Conservation (phyloP, 2,113 vertebrate genomes). For the Corythaixoides concolor region DNA sequence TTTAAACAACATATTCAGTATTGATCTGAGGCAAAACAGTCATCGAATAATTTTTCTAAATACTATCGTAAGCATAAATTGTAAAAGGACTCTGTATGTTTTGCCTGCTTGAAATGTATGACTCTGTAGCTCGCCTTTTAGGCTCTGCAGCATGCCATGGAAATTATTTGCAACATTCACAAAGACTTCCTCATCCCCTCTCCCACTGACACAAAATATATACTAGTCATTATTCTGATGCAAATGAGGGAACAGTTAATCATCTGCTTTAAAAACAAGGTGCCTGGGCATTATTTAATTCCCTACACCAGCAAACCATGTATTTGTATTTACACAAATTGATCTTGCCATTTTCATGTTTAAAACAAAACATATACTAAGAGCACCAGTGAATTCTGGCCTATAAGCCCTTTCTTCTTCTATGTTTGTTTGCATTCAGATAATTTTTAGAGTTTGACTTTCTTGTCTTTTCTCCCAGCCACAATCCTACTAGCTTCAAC, state of each 20-base stretch:
- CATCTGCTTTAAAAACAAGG: not conserved
- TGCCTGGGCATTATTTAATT: slow-evolving; percentile 3
- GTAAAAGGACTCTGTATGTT: slow-evolving; percentile 2
- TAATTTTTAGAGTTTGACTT: not conserved
- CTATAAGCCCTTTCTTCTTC: not conserved
- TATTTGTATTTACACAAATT: not conserved
- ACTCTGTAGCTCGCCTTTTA: not conserved
- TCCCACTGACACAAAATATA: not conserved
- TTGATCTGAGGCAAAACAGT: not conserved
- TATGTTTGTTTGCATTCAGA: not conserved
- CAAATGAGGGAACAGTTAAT: slow-evolving; percentile 6
- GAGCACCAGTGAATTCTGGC: not conserved
- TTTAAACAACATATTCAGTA: not conserved
- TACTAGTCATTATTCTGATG: not conserved
- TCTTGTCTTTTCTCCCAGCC: not conserved
- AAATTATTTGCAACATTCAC: not conserved
- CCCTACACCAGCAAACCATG: not conserved
- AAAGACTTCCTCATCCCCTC: not conserved
- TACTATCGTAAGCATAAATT: not conserved
- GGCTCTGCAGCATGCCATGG: not conserved
- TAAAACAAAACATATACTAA: not conserved
- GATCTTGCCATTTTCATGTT: not conserved
- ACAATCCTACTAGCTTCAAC: not conserved
- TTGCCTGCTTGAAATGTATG: not conserved
- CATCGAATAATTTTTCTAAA: not conserved